A percentile compares a stretch with the other conserved stretches of the same genome.
These are phyloP conservation scores for Murina feae DNA, from an alignment of 2,113 vertebrate species.

Conservation along the genomic window DNA sequence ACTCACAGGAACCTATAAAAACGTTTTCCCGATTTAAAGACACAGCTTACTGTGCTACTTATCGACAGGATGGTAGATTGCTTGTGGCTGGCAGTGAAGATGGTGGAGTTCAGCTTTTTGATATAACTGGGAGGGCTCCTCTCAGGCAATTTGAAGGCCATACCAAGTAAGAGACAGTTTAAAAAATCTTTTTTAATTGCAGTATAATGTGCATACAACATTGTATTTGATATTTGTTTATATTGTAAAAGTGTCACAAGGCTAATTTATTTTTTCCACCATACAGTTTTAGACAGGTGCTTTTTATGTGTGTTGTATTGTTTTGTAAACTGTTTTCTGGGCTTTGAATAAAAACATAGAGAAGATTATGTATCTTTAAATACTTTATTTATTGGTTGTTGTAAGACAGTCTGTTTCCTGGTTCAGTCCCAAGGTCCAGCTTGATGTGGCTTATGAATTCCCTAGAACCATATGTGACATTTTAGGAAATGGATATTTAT, in stretches of 20 bases:
- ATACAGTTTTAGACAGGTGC: neutral
- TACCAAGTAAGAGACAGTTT: conserved; percentile 86
- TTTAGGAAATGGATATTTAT: neutral
- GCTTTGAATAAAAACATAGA: neutral
- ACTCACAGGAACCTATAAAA: conserved; percentile 93
- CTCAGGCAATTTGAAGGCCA: conserved; percentile 92
- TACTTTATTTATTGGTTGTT: conserved; percentile 1
- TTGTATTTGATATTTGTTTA: neutral
- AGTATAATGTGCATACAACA: neutral
- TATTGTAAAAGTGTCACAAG: neutral
- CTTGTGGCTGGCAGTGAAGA: conserved; percentile 94
- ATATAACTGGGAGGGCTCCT: conserved; percentile 87
- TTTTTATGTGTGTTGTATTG: neutral
- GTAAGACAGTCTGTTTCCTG: neutral
- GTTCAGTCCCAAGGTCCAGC: neutral
- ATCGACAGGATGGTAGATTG: conserved; percentile 91
- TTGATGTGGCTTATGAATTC: neutral
- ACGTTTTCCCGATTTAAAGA: conserved; percentile 93
- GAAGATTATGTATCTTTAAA: neutral
- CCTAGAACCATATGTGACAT: neutral
- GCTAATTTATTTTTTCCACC: neutral
- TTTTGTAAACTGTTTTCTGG: neutral
- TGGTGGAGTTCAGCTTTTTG: conserved; percentile 88
- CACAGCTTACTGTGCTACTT: conserved; percentile 90
- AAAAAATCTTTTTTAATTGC: neutral